phyloP scores from a whole-genome alignment of 2,113 vertebrate species.

The Lethenteron camtschaticum region DNA sequence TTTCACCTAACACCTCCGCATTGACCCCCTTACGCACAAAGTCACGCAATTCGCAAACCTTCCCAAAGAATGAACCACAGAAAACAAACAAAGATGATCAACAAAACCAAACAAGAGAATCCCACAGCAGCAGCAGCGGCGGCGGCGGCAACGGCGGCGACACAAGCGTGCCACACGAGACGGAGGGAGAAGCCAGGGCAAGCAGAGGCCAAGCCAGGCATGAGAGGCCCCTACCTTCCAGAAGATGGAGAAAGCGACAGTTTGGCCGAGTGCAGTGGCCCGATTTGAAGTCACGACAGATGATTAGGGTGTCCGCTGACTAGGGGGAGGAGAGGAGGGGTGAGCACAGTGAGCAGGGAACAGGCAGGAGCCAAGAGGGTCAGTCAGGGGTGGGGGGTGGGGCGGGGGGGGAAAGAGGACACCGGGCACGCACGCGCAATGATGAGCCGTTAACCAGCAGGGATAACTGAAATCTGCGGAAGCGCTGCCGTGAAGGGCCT shows the following conservation, averaged over 20 bases:
- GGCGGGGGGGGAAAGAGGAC: background rate
- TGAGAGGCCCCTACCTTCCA: slow-evolving; percentile 6
- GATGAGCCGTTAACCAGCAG: no score
- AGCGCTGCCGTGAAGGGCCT: no score
- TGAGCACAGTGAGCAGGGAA: background rate
- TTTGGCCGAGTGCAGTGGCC: slow-evolving; percentile 9
- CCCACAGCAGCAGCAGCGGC: background rate
- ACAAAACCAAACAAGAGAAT: no score
- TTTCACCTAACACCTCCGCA: no score
- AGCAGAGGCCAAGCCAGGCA: background rate
- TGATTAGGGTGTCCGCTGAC: slow-evolving; percentile 9
- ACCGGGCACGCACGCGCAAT: background rate
- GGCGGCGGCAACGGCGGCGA: background rate
- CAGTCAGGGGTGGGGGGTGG: background rate
- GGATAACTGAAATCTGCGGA: no score
- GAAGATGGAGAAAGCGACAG: slow-evolving; percentile 9
- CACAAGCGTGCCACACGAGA: background rate
- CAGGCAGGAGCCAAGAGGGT: slow-evolving; percentile 7
- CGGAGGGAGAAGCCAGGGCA: background rate
- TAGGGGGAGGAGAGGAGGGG: background rate
- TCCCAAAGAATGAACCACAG: no score
- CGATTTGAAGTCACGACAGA: slow-evolving; percentile 11
- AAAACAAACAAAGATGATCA: no score
- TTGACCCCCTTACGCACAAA: no score
- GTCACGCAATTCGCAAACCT: no score